These are phyloP conservation scores for Aplochiton taeniatus DNA, from an alignment of 2,797 vertebrate genomes.

Conservation along the genomic window DNA sequence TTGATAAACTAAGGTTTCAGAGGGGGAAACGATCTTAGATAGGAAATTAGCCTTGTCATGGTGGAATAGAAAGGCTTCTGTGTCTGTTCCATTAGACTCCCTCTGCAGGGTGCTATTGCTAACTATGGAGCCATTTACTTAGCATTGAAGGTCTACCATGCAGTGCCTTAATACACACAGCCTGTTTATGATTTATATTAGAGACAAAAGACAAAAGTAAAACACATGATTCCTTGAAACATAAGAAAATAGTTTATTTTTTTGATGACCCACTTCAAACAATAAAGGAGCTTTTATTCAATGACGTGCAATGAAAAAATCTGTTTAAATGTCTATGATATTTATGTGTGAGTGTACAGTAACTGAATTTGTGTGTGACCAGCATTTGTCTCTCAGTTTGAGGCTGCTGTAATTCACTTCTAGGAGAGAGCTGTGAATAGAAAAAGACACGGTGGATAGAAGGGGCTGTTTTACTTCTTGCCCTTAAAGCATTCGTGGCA, in stretches of 20 bases:
- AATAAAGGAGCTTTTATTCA: not conserved
- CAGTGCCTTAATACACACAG: too few species aligned
- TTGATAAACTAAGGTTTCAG: too few species aligned
- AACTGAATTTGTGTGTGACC: not conserved
- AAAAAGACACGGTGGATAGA: not conserved
- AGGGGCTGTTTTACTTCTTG: not conserved
- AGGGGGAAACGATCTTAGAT: too few species aligned
- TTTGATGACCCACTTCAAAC: not conserved
- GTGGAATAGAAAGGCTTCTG: too few species aligned
- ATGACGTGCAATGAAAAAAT: not conserved
- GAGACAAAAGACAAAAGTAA: not conserved
- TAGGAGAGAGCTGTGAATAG: not conserved
- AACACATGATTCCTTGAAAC: not conserved
- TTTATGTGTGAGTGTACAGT: not conserved
- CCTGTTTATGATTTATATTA: too few species aligned
- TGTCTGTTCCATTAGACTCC: too few species aligned
- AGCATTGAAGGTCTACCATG: too few species aligned
- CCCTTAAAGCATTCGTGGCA: slow-evolving; percentile 26
- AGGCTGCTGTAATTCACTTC: not conserved
- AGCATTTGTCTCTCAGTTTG: not conserved
- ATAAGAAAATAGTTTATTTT: slow-evolving; percentile 12
- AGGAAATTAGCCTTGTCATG: too few species aligned
- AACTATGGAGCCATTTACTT: too few species aligned
- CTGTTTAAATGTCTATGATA: not conserved
- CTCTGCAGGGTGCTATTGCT: too few species aligned